Evolutionary conservation across 1,140 invertebrate genomes (phyloP), one percentile per base, ranked within the genome.

Genomic region (Aleiodes sp.): DNA sequence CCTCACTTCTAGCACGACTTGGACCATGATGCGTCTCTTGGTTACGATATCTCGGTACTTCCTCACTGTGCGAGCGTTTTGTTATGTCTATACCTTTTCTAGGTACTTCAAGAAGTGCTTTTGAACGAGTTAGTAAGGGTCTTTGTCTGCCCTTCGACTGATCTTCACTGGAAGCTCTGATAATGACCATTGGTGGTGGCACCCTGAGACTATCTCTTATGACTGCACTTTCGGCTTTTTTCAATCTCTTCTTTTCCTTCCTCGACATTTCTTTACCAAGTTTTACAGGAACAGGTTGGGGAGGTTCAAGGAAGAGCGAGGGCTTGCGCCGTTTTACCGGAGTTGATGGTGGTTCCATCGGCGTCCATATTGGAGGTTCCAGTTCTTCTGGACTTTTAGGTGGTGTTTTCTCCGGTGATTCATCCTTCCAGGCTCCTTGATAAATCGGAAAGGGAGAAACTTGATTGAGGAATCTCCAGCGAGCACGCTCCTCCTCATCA

Each of bases 341-440:
- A 10, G 72, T 78, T 6, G 63, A 35, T 8, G 74, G 73, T 33
- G 75, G 70, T 57, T 75, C 75, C 0, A 63, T 43, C 26, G 82
- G 74, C 8, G 77, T 77, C 84, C 83, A 85, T 7, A 86, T 65
- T 0, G 83, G 81, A 4, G 83, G 72, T 3, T 77, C 78, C 0
- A 78, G 4, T 1, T 82, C 74, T 1, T 75, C 77, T 3, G 74
- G 73, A 0, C 63, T 64, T 16, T 70, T 78, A 1, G 75, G 76
- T 2, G 81, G 79, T 10, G 77, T 78, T n/a, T 66, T 78, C 8
- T 81, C 78, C 6, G 84, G 83, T 4, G 84, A 80, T 12, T 83
- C 80, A 28, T 86, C 84, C 56, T 77, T 85, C 85, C 84, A 86
- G 2, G 77, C 85, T n/a, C 85, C 85, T 41, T 86, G 84, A 26